A percentile compares a stretch with the other conserved stretches of the same genome.
Conservation (phyloP, 2,888 invertebrate species). For the Sinodicranocentrus sp. region DNA sequence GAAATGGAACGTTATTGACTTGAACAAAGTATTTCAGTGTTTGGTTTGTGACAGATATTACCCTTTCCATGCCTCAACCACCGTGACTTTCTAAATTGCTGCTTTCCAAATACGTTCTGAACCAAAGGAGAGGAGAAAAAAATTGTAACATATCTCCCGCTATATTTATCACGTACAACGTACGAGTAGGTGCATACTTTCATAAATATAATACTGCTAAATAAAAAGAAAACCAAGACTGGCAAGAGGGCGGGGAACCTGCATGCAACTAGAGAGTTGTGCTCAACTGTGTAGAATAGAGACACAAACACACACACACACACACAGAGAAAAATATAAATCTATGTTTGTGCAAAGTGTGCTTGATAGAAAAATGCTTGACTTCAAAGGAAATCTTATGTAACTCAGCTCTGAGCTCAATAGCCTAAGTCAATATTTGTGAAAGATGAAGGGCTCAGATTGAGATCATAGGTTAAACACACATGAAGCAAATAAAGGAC, state of each 20-base stretch:
- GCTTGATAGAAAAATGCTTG: conserved; percentile 22
- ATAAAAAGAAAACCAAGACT: background rate
- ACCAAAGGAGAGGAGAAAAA: background rate
- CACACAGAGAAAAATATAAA: conserved; percentile 13
- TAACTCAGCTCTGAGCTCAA: conserved; percentile 31
- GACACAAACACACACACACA: too few species aligned
- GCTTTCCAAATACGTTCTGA: background rate
- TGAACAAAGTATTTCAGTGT: conserved; percentile 38
- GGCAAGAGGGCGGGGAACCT: conserved; percentile 5
- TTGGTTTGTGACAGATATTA: conserved; percentile 49
- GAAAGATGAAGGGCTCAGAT: conserved; percentile 60
- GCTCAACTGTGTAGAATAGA: too few species aligned
- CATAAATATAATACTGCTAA: background rate
- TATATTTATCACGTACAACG: background rate
- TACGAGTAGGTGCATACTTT: background rate
- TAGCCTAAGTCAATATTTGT: conserved; percentile 59
- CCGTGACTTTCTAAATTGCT: conserved; percentile 19
- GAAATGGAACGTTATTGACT: conserved; percentile 47
- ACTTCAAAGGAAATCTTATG: conserved; percentile 24
- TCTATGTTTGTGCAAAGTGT: conserved; percentile 27
- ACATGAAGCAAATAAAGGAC: conserved; percentile 29
- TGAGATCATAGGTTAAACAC: conserved; percentile 55
- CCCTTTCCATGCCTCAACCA: background rate
- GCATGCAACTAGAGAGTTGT: background rate
- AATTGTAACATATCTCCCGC: too few species aligned